These are phyloP conservation scores for Euura lappo DNA, from an alignment of 1,140 invertebrate species.

Conservation along the genomic window DNA sequence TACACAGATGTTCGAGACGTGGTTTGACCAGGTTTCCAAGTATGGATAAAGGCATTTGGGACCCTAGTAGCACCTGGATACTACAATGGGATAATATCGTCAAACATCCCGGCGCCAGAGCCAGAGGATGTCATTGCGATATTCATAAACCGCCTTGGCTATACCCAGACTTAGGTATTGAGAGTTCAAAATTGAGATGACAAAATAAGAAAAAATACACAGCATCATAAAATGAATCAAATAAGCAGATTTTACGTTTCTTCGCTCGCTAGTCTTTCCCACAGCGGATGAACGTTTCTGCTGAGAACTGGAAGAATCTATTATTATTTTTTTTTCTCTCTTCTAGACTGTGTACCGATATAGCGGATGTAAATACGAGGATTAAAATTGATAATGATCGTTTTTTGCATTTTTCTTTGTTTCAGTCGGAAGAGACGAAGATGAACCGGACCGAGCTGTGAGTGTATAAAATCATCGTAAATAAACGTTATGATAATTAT, in stretches of 20 bases:
- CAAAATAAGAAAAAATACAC: too few relatives aligned
- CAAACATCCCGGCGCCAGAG: slow-evolving; percentile 57
- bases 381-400: too few relatives aligned
- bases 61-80: slow-evolving; percentile 62
- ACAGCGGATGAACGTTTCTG: too few relatives aligned
- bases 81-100: slow-evolving; percentile 65
- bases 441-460: slow-evolving; percentile 54
- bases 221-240: too few relatives aligned
- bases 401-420: slow-evolving; percentile 15
- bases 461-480: slow-evolving; percentile 27
- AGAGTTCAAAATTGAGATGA: too few relatives aligned
- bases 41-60: slow-evolving; percentile 61
- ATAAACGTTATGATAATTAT: slow-evolving; percentile 8
- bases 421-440: slow-evolving; percentile 33
- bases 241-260: too few relatives aligned
- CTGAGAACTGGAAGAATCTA: too few relatives aligned
- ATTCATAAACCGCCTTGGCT: slow-evolving; percentile 56
- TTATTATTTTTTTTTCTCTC: too few relatives aligned
- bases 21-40: slow-evolving; percentile 55
- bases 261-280: too few relatives aligned
- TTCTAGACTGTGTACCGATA: too few relatives aligned
- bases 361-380: too few relatives aligned
- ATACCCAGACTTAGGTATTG: slow-evolving; percentile 53
- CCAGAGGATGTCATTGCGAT: slow-evolving; percentile 58
- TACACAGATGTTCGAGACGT: slow-evolving; percentile 50